These are phyloP conservation scores for Rhinatrema bivittatum DNA, from an alignment of 2,797 vertebrate species.

Conservation along the genomic window DNA sequence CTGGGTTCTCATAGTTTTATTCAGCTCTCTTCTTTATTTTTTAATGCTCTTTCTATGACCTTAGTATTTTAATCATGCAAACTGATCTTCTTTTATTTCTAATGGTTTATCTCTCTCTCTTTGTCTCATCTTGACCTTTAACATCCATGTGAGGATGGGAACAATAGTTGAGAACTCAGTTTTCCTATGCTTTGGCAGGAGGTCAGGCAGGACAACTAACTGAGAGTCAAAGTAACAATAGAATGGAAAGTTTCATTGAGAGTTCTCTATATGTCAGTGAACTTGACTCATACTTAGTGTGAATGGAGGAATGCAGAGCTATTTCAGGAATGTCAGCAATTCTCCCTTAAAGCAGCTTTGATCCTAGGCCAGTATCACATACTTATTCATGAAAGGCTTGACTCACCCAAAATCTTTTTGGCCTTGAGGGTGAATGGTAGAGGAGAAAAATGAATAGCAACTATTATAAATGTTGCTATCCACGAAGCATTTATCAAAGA, in stretches of 20 bases:
- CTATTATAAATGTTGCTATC: too few species aligned
- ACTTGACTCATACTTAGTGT: slow-evolving; percentile 51
- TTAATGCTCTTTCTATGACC: background rate
- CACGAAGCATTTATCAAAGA: too few species aligned
- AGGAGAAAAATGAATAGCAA: too few species aligned
- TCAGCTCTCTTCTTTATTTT: background rate
- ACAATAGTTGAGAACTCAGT: slow-evolving; percentile 27
- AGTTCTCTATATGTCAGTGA: slow-evolving; percentile 40
- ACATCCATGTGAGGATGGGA: slow-evolving; percentile 13
- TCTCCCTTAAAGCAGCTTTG: slow-evolving; percentile 48
- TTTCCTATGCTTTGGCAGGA: slow-evolving; percentile 28
- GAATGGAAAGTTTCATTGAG: slow-evolving; percentile 14
- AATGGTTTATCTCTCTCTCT: slow-evolving; percentile 4
- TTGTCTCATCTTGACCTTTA: slow-evolving; percentile 23
- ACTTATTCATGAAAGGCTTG: slow-evolving; percentile 50
- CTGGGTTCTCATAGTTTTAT: background rate
- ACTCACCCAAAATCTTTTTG: too few species aligned
- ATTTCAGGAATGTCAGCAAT: slow-evolving; percentile 63
- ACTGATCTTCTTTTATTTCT: background rate
- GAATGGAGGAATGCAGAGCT: slow-evolving; percentile 44
- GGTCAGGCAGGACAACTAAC: slow-evolving; percentile 34
- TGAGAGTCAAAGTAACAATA: slow-evolving; percentile 50
- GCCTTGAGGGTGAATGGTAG: too few species aligned
- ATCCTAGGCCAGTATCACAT: slow-evolving; percentile 42
- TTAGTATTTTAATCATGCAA: slow-evolving; percentile 9